These are phyloP conservation scores for Mythimna loreyi DNA, from an alignment of 2,888 invertebrate genomes.

Conservation along the genomic window DNA sequence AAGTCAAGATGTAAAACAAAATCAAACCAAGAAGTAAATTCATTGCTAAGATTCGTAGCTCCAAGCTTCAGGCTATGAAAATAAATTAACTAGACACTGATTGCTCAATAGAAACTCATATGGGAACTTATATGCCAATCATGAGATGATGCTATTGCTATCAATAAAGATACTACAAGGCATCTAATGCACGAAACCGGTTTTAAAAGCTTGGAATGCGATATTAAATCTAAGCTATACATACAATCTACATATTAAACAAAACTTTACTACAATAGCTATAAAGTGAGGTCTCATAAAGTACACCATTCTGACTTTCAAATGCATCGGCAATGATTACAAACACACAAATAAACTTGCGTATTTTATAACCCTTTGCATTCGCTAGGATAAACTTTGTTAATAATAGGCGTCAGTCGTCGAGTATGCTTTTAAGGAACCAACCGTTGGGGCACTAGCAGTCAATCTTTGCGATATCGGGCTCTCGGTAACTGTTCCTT, in stretches of 20 bases:
- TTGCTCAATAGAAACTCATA: constrained; percentile 30
- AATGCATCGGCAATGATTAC: constrained; percentile 34
- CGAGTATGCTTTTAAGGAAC: constrained; percentile 77
- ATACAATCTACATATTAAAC: constrained; percentile 29
- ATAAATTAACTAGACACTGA: constrained; percentile 29
- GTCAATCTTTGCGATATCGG: constrained; percentile 75
- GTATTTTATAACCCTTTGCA: constrained; percentile 50
- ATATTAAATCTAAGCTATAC: constrained; percentile 37
- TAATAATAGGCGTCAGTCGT: constrained; percentile 67
- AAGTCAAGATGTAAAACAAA: neutral
- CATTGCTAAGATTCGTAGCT: constrained; percentile 9
- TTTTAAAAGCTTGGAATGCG: constrained; percentile 35
- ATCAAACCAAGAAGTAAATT: constrained; percentile 2
- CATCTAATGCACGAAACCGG: constrained; percentile 27
- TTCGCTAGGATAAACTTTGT: constrained; percentile 57
- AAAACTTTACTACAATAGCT: constrained; percentile 45
- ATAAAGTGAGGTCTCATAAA: constrained; percentile 44
- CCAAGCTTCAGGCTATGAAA: constrained; percentile 1
- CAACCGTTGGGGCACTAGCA: constrained; percentile 73
- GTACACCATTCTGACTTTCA: constrained; percentile 43
- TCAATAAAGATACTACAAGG: constrained; percentile 31
- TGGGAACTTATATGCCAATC: constrained; percentile 34
- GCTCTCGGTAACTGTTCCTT: constrained; percentile 78
- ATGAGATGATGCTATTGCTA: constrained; percentile 31
- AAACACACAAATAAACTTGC: constrained; percentile 50